A percentile compares a stretch with the other conserved stretches of the same genome.
Evolutionary conservation across 2,888 invertebrate genomes (phyloP).

Genomic region (Thecocarcelia acutangulata): DNA sequence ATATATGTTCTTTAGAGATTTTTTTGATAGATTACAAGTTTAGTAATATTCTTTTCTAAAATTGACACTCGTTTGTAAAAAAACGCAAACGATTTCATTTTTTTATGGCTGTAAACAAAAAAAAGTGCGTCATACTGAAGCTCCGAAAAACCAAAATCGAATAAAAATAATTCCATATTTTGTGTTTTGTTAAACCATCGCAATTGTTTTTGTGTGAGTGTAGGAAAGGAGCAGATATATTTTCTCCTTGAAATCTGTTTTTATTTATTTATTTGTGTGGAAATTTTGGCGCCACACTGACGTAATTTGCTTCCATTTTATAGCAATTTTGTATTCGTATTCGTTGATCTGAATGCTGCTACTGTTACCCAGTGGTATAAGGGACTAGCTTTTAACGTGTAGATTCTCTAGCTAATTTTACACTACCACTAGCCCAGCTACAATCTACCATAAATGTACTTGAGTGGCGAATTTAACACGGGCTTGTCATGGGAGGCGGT

Average conservation of each 20-base stretch:
- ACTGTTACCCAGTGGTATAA: too few species aligned
- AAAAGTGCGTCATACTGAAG: slow-evolving; percentile 41
- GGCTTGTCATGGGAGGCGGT: too few species aligned
- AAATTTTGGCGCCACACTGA: slow-evolving; percentile 61
- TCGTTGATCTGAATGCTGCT: slow-evolving; percentile 38
- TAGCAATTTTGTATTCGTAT: slow-evolving; percentile 11
- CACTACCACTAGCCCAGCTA: too few species aligned
- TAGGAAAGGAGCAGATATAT: neutral
- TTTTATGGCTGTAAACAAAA: neutral
- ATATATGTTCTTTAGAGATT: too few species aligned
- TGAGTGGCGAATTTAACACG: too few species aligned
- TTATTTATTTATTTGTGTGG: slow-evolving; percentile 20
- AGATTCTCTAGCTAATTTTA: too few species aligned
- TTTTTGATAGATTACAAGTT: too few species aligned
- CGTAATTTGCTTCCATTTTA: slow-evolving; percentile 64
- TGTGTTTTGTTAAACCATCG: slow-evolving; percentile 15
- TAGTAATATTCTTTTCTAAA: too few species aligned
- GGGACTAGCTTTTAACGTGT: neutral
- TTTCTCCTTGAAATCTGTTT: slow-evolving; percentile 17
- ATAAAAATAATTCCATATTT: slow-evolving; percentile 1
- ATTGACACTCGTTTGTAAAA: too few species aligned
- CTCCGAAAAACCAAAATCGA: slow-evolving; percentile 10
- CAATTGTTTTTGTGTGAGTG: slow-evolving; percentile 5
- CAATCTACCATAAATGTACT: too few species aligned
- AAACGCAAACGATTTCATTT: neutral